A percentile compares a stretch with the other conserved stretches of the same genome.
These are phyloP conservation scores for Setophaga coronata DNA, from an alignment of 2,113 vertebrate species.

Conservation along the genomic window DNA sequence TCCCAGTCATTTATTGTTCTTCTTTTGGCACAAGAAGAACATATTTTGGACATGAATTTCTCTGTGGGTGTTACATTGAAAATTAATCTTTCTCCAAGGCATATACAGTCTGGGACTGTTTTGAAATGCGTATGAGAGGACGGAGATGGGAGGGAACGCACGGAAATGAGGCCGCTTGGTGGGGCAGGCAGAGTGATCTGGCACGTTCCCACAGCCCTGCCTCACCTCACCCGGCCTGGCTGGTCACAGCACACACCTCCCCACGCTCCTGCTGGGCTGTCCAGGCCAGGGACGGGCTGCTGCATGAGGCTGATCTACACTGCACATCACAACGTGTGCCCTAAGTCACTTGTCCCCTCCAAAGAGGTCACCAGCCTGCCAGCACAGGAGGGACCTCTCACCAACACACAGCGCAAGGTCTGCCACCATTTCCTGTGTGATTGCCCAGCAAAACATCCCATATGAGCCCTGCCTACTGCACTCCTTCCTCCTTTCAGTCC, in stretches of 20 bases:
- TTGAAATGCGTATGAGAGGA: neutral
- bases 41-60: slow-evolving; percentile 59
- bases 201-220: neutral
- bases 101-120: neutral
- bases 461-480: neutral
- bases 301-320: fast-evolving
- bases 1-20: slow-evolving; percentile 55
- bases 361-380: fast-evolving
- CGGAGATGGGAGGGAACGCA: neutral
- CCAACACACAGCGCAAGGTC: fast-evolving
- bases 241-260: fast-evolving
- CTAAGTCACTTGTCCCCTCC: fast-evolving
- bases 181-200: neutral
- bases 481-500: neutral
- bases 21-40: slow-evolving; percentile 55
- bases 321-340: fast-evolving
- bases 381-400: neutral
- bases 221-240: neutral
- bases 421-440: fast-evolving
- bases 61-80: slow-evolving; percentile 57
- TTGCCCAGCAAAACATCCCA: neutral
- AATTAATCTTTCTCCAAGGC: slow-evolving; percentile 62
- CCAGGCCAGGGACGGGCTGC: fast-evolving
- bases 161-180: neutral
- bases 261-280: fast-evolving